Percentiles rank a stretch among this genome's conserved stretches.
Evolutionary conservation across 2,888 invertebrate genomes (phyloP).

Genomic region (Tanypteryx hageni): DNA sequence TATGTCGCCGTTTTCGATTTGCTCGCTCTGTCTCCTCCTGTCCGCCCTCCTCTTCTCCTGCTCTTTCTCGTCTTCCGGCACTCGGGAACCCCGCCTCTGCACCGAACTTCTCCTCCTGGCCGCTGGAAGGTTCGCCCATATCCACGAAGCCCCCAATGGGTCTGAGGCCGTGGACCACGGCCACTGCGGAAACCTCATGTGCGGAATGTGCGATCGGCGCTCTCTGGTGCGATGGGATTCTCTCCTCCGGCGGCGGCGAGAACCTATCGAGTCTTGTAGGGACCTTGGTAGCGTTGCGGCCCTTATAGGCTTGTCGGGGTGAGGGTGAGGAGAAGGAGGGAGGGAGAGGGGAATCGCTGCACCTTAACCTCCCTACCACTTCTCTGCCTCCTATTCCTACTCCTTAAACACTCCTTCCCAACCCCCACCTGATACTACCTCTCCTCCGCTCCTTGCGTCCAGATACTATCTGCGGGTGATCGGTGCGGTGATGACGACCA

Average conservation of each 20-base stretch:
- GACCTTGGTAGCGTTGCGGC: constrained; percentile 55
- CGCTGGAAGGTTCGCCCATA: constrained; percentile 8
- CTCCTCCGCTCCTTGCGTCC: neutral
- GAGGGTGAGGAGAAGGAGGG: neutral
- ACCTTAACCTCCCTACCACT: neutral
- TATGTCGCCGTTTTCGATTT: constrained; percentile 1
- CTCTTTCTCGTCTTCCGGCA: constrained; percentile 44
- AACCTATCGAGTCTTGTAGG: constrained; percentile 40
- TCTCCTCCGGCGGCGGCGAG: constrained; percentile 51
- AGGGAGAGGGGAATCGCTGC: neutral
- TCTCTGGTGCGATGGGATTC: neutral
- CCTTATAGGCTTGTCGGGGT: constrained; percentile 45
- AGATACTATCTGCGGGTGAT: neutral
- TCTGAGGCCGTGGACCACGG: constrained; percentile 42
- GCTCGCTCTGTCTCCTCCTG: constrained; percentile 28
- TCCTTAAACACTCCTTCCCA: neutral
- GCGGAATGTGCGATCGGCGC: neutral
- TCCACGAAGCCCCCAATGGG: constrained; percentile 32
- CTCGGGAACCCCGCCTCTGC: neutral
- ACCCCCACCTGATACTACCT: neutral
- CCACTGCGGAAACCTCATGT: constrained; percentile 45
- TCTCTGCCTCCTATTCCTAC: neutral
- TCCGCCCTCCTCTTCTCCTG: constrained; percentile 48
- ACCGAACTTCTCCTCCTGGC: neutral
- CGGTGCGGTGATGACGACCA: neutral